Evolutionary conservation across 2,113 vertebrate genomes (phyloP).

Genomic region (Sinocyclocheilus anshuiensis): DNA sequence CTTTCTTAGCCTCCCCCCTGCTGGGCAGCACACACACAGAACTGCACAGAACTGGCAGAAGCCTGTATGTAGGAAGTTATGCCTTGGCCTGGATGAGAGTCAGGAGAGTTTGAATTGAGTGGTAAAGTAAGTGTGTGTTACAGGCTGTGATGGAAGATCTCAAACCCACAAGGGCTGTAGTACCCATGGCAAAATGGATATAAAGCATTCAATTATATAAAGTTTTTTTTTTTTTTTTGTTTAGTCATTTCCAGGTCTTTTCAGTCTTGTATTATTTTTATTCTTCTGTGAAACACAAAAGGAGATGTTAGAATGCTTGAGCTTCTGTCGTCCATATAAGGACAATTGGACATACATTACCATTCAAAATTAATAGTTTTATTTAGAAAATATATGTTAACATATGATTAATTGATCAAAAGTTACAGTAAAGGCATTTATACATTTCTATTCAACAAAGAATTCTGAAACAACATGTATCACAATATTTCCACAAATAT

Average conservation of each 20-base stretch:
- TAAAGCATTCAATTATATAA: neutral
- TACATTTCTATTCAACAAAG: neutral
- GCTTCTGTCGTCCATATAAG: neutral
- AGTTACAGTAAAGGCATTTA: neutral
- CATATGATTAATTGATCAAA: neutral
- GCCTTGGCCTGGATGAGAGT: neutral
- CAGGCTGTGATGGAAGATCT: neutral
- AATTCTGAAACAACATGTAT: neutral
- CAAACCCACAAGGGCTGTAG: neutral
- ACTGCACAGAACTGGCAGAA: neutral
- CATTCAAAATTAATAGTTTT: neutral
- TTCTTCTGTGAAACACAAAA: neutral
- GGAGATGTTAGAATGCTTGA: neutral
- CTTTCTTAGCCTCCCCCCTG: neutral
- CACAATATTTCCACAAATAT: neutral
- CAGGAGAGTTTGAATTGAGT: neutral
- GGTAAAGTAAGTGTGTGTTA: slow-evolving; percentile 15
- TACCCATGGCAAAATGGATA: neutral
- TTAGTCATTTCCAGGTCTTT: neutral
- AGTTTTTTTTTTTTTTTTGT: neutral
- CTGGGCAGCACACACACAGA: neutral
- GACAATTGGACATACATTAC: neutral
- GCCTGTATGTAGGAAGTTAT: neutral
- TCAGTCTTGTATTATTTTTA: neutral
- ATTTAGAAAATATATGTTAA: neutral